A percentile compares a stretch with the other conserved stretches of the same genome.
phyloP scores from a whole-genome alignment of 2,888 invertebrate genomes.

The Lithodes maja region DNA sequence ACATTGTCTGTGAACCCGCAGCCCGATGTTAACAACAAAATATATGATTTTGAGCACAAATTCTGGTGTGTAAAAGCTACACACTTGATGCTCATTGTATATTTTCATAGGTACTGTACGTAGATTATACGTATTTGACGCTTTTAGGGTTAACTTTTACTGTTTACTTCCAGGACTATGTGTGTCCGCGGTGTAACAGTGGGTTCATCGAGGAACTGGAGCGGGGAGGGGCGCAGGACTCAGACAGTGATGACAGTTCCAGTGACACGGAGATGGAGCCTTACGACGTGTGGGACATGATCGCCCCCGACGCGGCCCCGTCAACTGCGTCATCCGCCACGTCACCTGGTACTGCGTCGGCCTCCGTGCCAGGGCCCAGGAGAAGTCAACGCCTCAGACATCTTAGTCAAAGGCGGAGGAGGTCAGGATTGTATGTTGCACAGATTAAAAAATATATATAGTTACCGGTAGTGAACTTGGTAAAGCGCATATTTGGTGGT shows the following conservation, averaged over 20 bases:
- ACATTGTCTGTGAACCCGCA: too few species aligned
- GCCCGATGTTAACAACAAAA: too few species aligned
- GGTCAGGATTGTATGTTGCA: slow-evolving; percentile 25
- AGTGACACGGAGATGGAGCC: slow-evolving; percentile 64
- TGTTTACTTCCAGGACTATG: slow-evolving; percentile 63
- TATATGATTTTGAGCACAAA: too few species aligned
- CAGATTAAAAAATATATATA: too few species aligned
- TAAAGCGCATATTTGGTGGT: too few species aligned
- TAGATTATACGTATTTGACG: too few species aligned
- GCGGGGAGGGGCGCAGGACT: slow-evolving; percentile 37
- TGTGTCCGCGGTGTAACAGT: slow-evolving; percentile 69
- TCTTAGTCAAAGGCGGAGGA: slow-evolving; percentile 59
- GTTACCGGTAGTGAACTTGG: too few species aligned
- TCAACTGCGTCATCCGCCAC: slow-evolving; percentile 36
- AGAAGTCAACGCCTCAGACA: slow-evolving; percentile 62
- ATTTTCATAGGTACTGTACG: too few species aligned
- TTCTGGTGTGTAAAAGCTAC: too few species aligned
- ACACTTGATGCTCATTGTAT: too few species aligned
- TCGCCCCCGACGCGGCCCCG: slow-evolving; percentile 25
- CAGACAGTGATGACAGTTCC: slow-evolving; percentile 53
- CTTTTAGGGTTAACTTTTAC: background rate
- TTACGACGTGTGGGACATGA: slow-evolving; percentile 48
- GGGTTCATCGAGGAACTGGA: slow-evolving; percentile 69
- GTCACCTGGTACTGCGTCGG: slow-evolving; percentile 21
- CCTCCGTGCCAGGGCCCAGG: slow-evolving; percentile 54